Conservation (phyloP, 2,113 vertebrate species). For the Chinchilla lanigera region DNA sequence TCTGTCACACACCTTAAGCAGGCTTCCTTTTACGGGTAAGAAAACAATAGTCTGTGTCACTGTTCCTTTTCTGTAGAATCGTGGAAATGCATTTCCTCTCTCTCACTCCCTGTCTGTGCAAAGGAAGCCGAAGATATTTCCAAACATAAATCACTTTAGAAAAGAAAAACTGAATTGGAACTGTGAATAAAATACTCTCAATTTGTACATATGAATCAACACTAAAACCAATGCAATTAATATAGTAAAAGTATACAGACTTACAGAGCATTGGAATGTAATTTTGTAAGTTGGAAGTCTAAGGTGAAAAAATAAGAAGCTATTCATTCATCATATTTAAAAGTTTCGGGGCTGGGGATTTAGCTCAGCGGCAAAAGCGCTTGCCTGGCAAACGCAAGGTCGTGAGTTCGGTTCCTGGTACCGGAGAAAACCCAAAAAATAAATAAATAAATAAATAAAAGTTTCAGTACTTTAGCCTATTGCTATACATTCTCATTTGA, state of each 20-base stretch:
- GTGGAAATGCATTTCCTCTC: neutral
- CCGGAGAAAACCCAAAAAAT: no score
- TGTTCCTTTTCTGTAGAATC: neutral
- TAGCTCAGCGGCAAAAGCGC: no score
- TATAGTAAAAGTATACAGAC: neutral
- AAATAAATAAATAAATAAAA: no score
- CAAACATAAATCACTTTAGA: neutral
- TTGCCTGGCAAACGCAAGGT: no score
- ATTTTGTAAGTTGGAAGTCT: neutral
- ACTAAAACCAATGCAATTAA: constrained; percentile 23
- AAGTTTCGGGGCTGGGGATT: no score
- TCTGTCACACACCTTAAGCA: neutral
- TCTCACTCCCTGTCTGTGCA: neutral
- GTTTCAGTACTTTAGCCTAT: neutral
- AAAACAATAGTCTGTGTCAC: neutral
- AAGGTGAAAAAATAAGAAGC: neutral
- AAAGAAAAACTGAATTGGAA: constrained; percentile 12
- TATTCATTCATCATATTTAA: neutral
- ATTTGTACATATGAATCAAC: neutral
- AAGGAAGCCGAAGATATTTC: neutral
- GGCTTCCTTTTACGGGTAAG: neutral
- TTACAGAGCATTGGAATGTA: neutral
- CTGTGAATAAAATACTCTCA: neutral
- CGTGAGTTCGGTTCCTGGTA: no score
- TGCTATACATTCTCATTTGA: neutral